phyloP scores from a whole-genome alignment of 2,888 invertebrate genomes.

The Tinea semifulvella region DNA sequence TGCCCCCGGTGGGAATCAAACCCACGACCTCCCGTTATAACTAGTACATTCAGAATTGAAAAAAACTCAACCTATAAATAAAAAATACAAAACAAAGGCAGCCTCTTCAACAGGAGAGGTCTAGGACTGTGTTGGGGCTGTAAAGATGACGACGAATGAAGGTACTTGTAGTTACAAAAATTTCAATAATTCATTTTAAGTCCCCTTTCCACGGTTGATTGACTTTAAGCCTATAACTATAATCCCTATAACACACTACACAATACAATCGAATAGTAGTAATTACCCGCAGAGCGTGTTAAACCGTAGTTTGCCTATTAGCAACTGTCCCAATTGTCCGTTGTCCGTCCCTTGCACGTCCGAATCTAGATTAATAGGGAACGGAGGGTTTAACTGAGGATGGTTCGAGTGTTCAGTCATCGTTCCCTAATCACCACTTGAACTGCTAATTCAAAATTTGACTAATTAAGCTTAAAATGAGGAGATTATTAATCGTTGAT shows the following conservation, averaged over 20 bases:
- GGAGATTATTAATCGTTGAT: constrained; percentile 1
- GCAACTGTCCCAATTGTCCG: constrained; percentile 43
- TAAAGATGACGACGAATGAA: too few relatives aligned
- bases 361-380: constrained; percentile 48
- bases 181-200: too few relatives aligned
- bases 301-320: constrained; percentile 37
- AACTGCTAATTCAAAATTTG: constrained; percentile 29
- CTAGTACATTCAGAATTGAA: too few relatives aligned
- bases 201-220: neutral
- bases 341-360: constrained; percentile 44
- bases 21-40: too few relatives aligned
- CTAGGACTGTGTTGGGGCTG: too few relatives aligned
- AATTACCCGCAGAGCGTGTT: constrained; percentile 32
- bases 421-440: constrained; percentile 39
- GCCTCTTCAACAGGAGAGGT: too few relatives aligned
- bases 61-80: too few relatives aligned
- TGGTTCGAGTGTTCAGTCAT: constrained; percentile 28
- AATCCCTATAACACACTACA: neutral
- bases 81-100: too few relatives aligned
- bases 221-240: constrained; percentile 3
- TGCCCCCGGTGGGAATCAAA: too few relatives aligned
- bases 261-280: constrained; percentile 7
- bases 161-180: too few relatives aligned
- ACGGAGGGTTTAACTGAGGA: constrained; percentile 37
- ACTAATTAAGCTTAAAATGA: constrained; percentile 30